Evolutionary conservation across 1,140 invertebrate genomes (phyloP).

Genomic region (Drosophila pruinosa): DNA sequence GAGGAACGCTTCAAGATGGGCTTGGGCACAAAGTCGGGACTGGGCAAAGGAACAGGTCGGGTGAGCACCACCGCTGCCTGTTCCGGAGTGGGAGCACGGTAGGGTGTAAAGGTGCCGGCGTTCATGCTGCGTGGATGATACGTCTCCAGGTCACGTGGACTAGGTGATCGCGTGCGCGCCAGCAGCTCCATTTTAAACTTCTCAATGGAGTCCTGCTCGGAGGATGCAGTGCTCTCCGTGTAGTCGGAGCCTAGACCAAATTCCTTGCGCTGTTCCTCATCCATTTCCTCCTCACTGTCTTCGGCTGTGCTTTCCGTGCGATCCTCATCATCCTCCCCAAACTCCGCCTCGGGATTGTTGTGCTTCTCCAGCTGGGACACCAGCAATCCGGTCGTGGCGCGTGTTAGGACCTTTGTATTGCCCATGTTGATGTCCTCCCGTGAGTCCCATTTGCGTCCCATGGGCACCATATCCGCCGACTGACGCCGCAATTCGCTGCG

Average conservation of each 20-base stretch:
- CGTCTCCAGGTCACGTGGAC: conserved; percentile 86
- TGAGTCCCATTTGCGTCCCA: conserved; percentile 69
- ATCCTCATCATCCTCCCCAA: conserved; percentile 50
- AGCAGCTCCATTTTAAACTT: conserved; percentile 84
- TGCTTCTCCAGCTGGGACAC: conserved; percentile 9
- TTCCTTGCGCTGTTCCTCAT: conserved; percentile 39
- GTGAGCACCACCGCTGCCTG: conserved; percentile 84
- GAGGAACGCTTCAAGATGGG: conserved; percentile 87
- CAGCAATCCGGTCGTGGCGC: conserved; percentile 27
- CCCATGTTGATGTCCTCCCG: conserved; percentile 61
- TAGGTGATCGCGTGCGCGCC: conserved; percentile 82
- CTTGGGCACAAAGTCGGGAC: conserved; percentile 88
- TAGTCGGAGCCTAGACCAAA: conserved; percentile 85
- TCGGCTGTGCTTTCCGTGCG: conserved; percentile 67
- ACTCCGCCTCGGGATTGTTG: conserved; percentile 24
- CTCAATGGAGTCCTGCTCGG: conserved; percentile 84
- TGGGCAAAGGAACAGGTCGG: conserved; percentile 85
- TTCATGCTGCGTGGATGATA: conserved; percentile 86
- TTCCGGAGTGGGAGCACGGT: conserved; percentile 82
- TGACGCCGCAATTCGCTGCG: conserved; percentile 70
- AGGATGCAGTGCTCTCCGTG: conserved; percentile 85
- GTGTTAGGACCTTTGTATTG: conserved; percentile 32
- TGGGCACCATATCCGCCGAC: conserved; percentile 65
- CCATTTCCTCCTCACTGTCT: conserved; percentile 59
- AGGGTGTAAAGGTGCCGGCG: conserved; percentile 74